Evolutionary conservation across 2,888 invertebrate species (phyloP).

Genomic region (Escarpia spicata): DNA sequence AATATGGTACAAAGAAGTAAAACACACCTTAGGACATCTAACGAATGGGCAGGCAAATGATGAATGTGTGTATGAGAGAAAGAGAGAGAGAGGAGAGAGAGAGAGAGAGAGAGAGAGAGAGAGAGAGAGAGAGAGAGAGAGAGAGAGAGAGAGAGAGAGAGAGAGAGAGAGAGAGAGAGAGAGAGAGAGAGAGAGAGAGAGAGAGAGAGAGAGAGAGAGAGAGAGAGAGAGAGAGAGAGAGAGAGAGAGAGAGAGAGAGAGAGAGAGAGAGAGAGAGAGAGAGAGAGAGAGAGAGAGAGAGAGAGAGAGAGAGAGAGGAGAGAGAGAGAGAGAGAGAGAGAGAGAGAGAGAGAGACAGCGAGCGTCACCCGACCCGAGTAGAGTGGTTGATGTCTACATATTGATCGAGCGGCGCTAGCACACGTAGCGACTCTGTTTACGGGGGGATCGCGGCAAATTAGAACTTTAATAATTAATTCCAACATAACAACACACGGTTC

Average conservation of each 20-base stretch:
- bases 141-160: conserved; percentile 20
- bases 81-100: background rate
- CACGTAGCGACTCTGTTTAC: background rate
- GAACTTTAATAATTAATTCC: conserved; percentile 16
- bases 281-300: conserved; percentile 29
- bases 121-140: conserved; percentile 30
- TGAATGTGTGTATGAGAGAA: background rate
- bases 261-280: conserved; percentile 23
- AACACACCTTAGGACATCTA: no score
- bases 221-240: background rate
- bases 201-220: background rate
- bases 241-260: background rate
- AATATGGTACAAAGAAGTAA: no score
- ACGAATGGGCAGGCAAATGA: background rate
- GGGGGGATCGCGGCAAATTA: conserved; percentile 12
- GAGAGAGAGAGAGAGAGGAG: conserved; percentile 23
- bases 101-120: conserved; percentile 21
- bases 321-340: conserved; percentile 21
- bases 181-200: conserved; percentile 20
- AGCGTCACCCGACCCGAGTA: background rate
- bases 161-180: conserved; percentile 31
- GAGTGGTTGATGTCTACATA: background rate
- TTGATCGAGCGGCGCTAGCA: background rate
- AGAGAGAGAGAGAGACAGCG: background rate
- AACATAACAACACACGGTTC: conserved; percentile 4